Percentiles rank a stretch among this genome's conserved stretches.
Conservation (phyloP, 2,113 vertebrate genomes). For the Malurus cyaneus region DNA sequence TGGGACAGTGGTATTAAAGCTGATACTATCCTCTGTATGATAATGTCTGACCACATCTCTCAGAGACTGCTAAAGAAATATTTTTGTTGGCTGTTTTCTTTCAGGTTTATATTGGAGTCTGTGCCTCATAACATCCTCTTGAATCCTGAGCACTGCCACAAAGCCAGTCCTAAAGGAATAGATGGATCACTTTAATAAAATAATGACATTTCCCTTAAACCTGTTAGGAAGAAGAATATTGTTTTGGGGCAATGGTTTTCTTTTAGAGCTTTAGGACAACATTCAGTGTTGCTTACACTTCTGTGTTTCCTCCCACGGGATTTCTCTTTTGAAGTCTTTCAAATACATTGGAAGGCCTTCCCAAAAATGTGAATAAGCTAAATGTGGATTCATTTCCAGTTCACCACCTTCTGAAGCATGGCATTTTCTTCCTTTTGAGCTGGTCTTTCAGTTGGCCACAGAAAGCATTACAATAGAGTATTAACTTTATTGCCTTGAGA, state of each 20-base stretch:
- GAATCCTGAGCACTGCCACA: not conserved
- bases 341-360: not conserved
- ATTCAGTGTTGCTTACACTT: not conserved
- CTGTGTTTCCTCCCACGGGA: not conserved
- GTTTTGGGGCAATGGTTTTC: not conserved
- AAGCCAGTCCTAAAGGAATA: not conserved
- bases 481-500: constrained; percentile 19
- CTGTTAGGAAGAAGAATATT: constrained; percentile 34
- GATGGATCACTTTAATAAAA: constrained; percentile 51
- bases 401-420: not conserved
- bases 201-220: constrained; percentile 40
- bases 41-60: not conserved
- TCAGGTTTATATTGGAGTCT: not conserved
- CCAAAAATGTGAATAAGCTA: constrained; percentile 8
- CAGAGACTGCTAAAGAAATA: not conserved
- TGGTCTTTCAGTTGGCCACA: not conserved
- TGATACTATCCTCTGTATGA: not conserved
- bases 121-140: not conserved
- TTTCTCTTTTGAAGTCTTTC: constrained; percentile 18
- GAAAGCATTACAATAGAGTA: not conserved
- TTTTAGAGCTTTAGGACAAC: not conserved
- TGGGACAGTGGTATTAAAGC: not conserved
- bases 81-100: not conserved
- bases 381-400: not conserved
- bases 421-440: constrained; percentile 22